phyloP scores from a whole-genome alignment of 2,113 vertebrate genomes.

The Sturnus vulgaris region DNA sequence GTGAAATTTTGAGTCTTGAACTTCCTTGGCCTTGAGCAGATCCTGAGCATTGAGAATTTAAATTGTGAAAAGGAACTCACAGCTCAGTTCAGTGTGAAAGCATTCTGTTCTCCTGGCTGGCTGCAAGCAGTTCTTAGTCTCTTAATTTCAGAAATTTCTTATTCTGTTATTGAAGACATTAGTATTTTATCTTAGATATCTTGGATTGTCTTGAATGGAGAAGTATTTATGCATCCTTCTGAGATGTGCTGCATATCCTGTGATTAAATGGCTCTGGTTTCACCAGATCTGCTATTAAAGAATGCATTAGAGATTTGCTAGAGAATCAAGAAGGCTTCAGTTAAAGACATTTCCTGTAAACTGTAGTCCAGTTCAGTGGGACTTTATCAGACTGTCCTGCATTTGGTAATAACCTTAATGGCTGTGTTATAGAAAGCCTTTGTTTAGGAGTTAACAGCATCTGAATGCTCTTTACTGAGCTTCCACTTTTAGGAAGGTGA shows the following conservation, averaged over 20 bases:
- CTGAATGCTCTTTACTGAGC: not conserved
- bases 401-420: not conserved
- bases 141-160: not conserved
- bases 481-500: not conserved
- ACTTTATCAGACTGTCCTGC: not conserved
- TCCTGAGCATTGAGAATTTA: not conserved
- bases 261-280: not conserved
- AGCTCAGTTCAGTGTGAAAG: not conserved
- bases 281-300: not conserved
- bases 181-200: not conserved
- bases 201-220: not conserved
- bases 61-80: not conserved
- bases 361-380: not conserved
- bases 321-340: not conserved
- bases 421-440: not conserved
- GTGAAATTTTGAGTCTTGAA: not conserved
- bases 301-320: not conserved
- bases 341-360: not conserved
- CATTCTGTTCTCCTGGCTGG: not conserved
- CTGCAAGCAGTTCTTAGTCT: not conserved
- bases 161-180: not conserved
- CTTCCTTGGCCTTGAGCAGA: not conserved
- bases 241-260: not conserved
- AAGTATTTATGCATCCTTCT: not conserved
- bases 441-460: not conserved